These are phyloP conservation scores for Cephalopterus ornatus DNA, from an alignment of 2,113 vertebrate genomes.

Conservation along the genomic window DNA sequence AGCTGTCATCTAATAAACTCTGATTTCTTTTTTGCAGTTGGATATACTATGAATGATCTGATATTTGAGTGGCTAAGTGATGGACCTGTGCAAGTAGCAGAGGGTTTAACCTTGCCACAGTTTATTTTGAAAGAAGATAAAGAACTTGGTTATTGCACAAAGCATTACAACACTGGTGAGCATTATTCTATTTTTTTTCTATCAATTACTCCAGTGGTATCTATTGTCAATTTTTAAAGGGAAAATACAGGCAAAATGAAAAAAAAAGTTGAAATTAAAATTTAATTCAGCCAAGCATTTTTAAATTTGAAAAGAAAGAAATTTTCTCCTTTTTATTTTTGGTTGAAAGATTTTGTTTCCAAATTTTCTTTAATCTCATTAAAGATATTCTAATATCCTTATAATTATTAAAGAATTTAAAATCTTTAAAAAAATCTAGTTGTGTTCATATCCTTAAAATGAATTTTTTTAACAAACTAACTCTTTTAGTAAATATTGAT, in stretches of 20 bases:
- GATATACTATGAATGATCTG: slow-evolving; percentile 99
- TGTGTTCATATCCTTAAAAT: background rate
- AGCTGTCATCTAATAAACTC: slow-evolving; percentile 10
- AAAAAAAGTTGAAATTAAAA: background rate
- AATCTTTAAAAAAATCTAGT: background rate
- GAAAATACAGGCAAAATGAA: background rate
- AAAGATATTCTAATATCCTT: background rate
- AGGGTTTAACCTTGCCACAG: slow-evolving; percentile 93
- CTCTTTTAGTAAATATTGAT: background rate
- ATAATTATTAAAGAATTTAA: background rate
- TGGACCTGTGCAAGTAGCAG: slow-evolving; percentile 93
- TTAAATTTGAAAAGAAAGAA: background rate
- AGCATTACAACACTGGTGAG: slow-evolving; percentile 97
- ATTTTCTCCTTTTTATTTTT: background rate
- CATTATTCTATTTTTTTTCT: background rate
- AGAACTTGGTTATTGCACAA: slow-evolving; percentile 96
- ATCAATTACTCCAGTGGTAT: background rate
- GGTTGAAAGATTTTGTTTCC: background rate
- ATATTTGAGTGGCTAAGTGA: slow-evolving; percentile 96
- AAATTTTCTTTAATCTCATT: background rate
- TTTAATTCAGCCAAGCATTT: background rate
- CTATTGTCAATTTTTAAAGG: background rate
- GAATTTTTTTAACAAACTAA: background rate
- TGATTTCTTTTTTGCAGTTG: slow-evolving; percentile 80
- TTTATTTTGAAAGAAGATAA: slow-evolving; percentile 97